Evolutionary conservation across 2,113 vertebrate species (phyloP), one percentile per base, ranked within the genome.

Genomic region (Sinocyclocheilus anshuiensis): DNA sequence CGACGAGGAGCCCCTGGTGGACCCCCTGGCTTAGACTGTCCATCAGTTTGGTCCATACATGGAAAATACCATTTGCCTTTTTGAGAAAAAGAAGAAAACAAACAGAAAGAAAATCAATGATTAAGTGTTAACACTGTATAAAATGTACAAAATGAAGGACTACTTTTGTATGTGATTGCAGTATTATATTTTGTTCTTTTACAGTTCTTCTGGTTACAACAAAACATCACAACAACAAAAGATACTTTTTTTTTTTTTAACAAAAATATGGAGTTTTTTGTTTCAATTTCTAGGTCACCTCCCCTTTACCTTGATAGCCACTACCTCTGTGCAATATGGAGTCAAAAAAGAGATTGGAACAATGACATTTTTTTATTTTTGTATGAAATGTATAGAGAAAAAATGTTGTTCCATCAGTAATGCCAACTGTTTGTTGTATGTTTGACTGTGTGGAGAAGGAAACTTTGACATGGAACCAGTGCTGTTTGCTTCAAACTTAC

Each of bases 81-180:
- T 86, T 90, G 92, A 92, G 77, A 93, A 91, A 93, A 89, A 86
- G 48, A 87, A 42, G 42, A 42, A 42, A 33, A 33, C 29, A 3
- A 33, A 33, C 29, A 33, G 42, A 90, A 89, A 90, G 86, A 92
- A 92, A 93, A 92, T 92, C 85, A 90, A 89, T 87, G 88, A 92
- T 92, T 91, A 82, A 85, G 91, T 90, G 93, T 92, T 94, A 96
- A 93, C 93, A 95, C 95, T 97, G 97, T 98, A 97, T 96, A 97
- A 97, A 97, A 94, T 97, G 97, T 98, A 98, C 96, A 98, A 97
- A 94, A 97, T 96, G 96, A 97, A 98, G 97, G 96, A 98, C 95
- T 97, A 97, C 96, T 98, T 98, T 98, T 98, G 96, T 98, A 99
- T 97, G 96, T 97, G 97, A 97, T 94, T 94, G 96, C 97, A 99